Percentiles rank a stretch among this genome's conserved stretches.
These are phyloP conservation scores for Neofelis nebulosa DNA, from an alignment of 2,113 vertebrate species.

Conservation along the genomic window DNA sequence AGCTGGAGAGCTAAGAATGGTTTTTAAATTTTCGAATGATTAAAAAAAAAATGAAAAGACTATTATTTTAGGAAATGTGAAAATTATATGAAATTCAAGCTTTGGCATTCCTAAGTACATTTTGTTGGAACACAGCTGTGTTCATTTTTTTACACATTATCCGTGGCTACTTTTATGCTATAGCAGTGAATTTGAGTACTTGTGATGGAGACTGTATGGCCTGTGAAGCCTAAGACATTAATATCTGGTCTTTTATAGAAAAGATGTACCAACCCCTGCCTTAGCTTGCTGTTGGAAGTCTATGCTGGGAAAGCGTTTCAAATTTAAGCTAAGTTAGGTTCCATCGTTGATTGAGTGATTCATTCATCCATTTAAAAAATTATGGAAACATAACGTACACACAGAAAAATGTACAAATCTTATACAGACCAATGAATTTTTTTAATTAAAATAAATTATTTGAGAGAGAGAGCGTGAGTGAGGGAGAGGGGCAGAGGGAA, in stretches of 20 bases:
- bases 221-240: not conserved
- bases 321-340: not conserved
- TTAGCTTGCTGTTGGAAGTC: conserved; percentile 7
- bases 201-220: not conserved
- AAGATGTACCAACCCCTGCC: not conserved
- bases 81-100: not conserved
- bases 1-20: not conserved
- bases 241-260: not conserved
- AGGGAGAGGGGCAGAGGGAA: not conserved
- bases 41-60: not conserved
- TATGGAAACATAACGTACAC: not conserved
- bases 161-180: not conserved
- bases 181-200: not conserved
- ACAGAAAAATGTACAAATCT: not conserved
- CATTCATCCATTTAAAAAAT: not conserved
- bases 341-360: not conserved
- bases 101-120: not conserved
- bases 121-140: not conserved
- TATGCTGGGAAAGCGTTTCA: not conserved
- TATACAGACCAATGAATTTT: not conserved
- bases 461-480: not conserved
- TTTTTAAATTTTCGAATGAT: conserved; percentile 12
- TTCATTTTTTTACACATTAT: not conserved
- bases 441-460: not conserved
- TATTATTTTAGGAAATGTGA: not conserved